Evolutionary conservation across 2,113 vertebrate genomes (phyloP).

Genomic region (Alligator mississippiensis): DNA sequence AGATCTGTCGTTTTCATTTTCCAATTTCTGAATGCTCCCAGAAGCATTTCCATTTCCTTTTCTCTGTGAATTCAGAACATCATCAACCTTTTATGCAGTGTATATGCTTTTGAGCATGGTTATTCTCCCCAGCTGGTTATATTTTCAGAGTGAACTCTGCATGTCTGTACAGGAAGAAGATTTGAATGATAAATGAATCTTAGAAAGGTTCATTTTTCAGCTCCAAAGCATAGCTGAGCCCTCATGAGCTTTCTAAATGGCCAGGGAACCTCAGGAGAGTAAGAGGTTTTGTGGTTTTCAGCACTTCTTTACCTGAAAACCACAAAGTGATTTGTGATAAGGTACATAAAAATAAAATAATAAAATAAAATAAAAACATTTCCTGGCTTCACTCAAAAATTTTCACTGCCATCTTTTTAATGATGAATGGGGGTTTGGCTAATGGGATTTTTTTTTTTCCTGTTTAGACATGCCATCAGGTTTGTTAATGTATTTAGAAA

Average conservation of each 20-base stretch:
- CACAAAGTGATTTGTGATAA: not conserved
- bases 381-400: not conserved
- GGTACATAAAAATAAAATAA: not conserved
- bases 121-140: accelerated
- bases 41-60: not conserved
- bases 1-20: slow-evolving; percentile 1
- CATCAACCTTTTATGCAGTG: not conserved
- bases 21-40: not conserved
- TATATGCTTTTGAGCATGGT: not conserved
- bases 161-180: not conserved
- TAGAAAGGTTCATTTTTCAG: not conserved
- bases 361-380: not conserved
- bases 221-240: not conserved
- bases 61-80: not conserved
- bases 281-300: not conserved
- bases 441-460: not conserved
- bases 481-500: not conserved
- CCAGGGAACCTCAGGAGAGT: not conserved
- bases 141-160: not conserved
- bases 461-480: not conserved
- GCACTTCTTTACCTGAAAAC: accelerated
- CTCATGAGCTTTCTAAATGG: accelerated
- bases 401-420: not conserved
- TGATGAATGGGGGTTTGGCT: not conserved
- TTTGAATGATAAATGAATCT: not conserved